Conservation (phyloP, 1,140 invertebrate genomes). For the Probaryconus sp. region DNA sequence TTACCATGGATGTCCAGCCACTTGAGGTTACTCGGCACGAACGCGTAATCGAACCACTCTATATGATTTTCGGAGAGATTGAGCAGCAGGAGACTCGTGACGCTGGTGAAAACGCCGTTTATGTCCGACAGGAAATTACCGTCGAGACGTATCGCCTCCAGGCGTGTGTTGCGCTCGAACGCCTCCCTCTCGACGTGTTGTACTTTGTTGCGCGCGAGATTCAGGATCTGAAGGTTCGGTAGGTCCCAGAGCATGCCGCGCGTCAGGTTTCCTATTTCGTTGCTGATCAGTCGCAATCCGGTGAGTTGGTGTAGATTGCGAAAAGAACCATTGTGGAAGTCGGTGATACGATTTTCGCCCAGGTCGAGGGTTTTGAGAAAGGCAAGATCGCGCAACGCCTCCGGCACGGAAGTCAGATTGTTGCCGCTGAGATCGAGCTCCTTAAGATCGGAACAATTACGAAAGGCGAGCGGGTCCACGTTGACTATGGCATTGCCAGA, state of each 20-base stretch:
- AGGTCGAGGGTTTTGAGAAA: constrained; percentile 91
- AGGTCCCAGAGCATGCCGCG: constrained; percentile 91
- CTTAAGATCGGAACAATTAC: constrained; percentile 93
- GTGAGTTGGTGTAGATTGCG: constrained; percentile 90
- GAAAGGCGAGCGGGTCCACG: constrained; percentile 90
- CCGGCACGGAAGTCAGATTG: constrained; percentile 87
- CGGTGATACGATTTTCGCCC: constrained; percentile 90
- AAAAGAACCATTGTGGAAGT: constrained; percentile 89
- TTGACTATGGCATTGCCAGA: constrained; percentile 90
- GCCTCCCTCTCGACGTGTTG: constrained; percentile 88
- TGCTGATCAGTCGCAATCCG: constrained; percentile 89
- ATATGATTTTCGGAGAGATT: constrained; percentile 95
- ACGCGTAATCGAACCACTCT: constrained; percentile 94
- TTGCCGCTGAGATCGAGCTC: constrained; percentile 94
- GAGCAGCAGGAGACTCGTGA: constrained; percentile 89
- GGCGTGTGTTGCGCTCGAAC: constrained; percentile 86
- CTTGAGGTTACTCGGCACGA: constrained; percentile 90
- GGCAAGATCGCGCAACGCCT: constrained; percentile 87
- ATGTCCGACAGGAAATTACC: constrained; percentile 92
- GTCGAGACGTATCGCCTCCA: constrained; percentile 91
- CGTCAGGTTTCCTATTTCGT: constrained; percentile 90
- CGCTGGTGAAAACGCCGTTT: constrained; percentile 89
- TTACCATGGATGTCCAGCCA: constrained; percentile 94
- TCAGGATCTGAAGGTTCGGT: constrained; percentile 88
- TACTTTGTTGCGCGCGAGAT: constrained; percentile 92